phyloP scores from a whole-genome alignment of 2,888 invertebrate species.

The Clistopyga incitator region DNA sequence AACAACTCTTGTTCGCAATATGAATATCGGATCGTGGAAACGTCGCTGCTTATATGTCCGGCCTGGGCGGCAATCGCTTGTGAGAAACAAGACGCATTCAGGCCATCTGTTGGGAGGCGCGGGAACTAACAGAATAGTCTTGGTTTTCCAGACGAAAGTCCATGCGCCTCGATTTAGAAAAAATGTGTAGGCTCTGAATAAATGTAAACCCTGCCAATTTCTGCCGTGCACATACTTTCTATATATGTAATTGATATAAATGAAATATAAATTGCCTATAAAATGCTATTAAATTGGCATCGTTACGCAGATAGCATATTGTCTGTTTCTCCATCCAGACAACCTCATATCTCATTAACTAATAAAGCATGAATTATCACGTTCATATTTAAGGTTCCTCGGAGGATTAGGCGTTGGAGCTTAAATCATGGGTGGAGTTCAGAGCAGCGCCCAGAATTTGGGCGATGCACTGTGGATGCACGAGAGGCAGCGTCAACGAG shows the following conservation, averaged over 20 bases:
- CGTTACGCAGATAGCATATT: neutral
- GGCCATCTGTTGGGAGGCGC: slow-evolving; percentile 37
- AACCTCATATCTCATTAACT: neutral
- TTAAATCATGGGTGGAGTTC: slow-evolving; percentile 81
- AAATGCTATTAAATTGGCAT: too few species aligned
- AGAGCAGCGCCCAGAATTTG: slow-evolving; percentile 81
- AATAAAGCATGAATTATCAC: slow-evolving; percentile 36
- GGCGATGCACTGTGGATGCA: slow-evolving; percentile 83
- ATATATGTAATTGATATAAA: neutral
- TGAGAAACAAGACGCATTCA: slow-evolving; percentile 59
- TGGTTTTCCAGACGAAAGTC: neutral
- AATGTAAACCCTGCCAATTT: neutral
- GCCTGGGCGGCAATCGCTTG: slow-evolving; percentile 2
- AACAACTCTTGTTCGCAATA: slow-evolving; percentile 75
- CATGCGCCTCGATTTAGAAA: neutral
- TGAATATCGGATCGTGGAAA: rapidly evolving
- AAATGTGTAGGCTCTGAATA: neutral
- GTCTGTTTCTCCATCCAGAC: neutral
- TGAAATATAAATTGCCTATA: neutral
- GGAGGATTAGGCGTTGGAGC: slow-evolving; percentile 21
- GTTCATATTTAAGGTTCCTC: slow-evolving; percentile 47
- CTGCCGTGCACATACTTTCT: neutral
- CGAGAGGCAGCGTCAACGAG: slow-evolving; percentile 81
- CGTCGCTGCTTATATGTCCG: slow-evolving; percentile 28
- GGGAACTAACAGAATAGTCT: slow-evolving; percentile 25